Conservation (phyloP, 2,797 vertebrate genomes). For the Labroides dimidiatus region DNA sequence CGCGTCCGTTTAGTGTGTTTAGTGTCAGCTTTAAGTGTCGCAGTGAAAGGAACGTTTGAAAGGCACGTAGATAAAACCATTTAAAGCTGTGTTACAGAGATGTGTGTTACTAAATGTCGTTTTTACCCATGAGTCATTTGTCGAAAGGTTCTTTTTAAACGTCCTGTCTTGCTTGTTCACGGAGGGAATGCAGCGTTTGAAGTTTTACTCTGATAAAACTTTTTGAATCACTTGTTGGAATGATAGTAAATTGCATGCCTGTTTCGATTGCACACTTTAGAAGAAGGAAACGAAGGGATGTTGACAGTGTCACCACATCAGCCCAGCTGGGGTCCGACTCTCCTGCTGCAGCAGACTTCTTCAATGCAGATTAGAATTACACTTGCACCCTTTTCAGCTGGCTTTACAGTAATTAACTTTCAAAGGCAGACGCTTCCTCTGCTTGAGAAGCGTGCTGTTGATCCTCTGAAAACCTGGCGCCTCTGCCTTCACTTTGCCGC, state of each 20-base stretch:
- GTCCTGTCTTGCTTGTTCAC: conserved; percentile 68
- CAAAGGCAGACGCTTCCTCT: not conserved
- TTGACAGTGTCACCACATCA: conserved; percentile 65
- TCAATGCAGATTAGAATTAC: conserved; percentile 8
- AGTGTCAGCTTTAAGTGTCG: conserved; percentile 38
- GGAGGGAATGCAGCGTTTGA: conserved; percentile 74
- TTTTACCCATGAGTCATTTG: conserved; percentile 23
- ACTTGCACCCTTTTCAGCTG: not conserved
- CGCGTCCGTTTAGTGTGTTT: conserved; percentile 55
- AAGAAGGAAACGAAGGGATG: conserved; percentile 32
- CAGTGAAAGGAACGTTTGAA: conserved; percentile 19
- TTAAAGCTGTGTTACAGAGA: conserved; percentile 10
- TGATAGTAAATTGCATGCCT: conserved; percentile 67
- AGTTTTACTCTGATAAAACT: conserved; percentile 76
- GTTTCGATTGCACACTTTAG: conserved; percentile 45
- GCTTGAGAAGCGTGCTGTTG: conserved; percentile 22
- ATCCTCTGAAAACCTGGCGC: conserved; percentile 40
- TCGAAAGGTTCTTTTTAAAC: conserved; percentile 19
- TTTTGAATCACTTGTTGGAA: conserved; percentile 66
- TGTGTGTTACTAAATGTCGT: conserved; percentile 17
- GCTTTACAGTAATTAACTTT: conserved; percentile 19
- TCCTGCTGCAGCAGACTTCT: conserved; percentile 3
- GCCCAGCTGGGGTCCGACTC: conserved; percentile 22
- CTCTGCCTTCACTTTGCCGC: not conserved
- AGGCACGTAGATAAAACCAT: not conserved